Percentiles rank a stretch among this genome's conserved stretches.
Conservation (phyloP, 1,140 invertebrate genomes). For the Drosophila murphyi region DNA sequence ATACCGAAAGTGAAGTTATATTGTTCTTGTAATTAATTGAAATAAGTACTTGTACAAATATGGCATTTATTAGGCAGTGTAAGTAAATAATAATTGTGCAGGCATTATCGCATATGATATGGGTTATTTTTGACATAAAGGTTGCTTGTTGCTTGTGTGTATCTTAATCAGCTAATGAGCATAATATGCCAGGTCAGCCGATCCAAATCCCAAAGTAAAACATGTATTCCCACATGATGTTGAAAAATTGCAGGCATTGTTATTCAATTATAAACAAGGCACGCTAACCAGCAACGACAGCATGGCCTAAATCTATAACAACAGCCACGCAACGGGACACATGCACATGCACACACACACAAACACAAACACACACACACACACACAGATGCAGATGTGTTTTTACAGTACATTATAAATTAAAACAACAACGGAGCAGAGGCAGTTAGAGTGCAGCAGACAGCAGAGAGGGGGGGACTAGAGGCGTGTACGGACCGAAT, state of each 20-base stretch:
- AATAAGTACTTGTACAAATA: not conserved
- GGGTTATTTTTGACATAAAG: not conserved
- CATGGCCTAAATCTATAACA: slow-evolving; percentile 49
- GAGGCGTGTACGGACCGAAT: slow-evolving; percentile 41
- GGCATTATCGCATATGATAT: not conserved
- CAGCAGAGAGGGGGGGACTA: not conserved
- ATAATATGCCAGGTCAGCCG: slow-evolving; percentile 6
- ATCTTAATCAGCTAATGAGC: not conserved
- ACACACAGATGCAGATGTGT: slow-evolving; percentile 47
- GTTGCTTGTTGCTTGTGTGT: not conserved
- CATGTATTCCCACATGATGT: slow-evolving; percentile 18
- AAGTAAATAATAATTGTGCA: too few species aligned
- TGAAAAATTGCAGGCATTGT: slow-evolving; percentile 51
- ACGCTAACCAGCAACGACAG: slow-evolving; percentile 31
- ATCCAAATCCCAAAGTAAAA: slow-evolving; percentile 24
- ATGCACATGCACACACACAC: slow-evolving; percentile 15
- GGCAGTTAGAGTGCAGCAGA: not conserved
- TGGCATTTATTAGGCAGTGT: too few species aligned
- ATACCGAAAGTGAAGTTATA: too few species aligned
- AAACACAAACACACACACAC: not conserved
- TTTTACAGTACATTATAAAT: slow-evolving; percentile 79
- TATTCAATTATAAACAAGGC: slow-evolving; percentile 57
- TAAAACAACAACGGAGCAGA: slow-evolving; percentile 38
- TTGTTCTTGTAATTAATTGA: not conserved
- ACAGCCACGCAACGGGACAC: slow-evolving; percentile 41